These are phyloP conservation scores for Nasonia giraulti DNA, from an alignment of 1,140 invertebrate genomes.

Conservation along the genomic window DNA sequence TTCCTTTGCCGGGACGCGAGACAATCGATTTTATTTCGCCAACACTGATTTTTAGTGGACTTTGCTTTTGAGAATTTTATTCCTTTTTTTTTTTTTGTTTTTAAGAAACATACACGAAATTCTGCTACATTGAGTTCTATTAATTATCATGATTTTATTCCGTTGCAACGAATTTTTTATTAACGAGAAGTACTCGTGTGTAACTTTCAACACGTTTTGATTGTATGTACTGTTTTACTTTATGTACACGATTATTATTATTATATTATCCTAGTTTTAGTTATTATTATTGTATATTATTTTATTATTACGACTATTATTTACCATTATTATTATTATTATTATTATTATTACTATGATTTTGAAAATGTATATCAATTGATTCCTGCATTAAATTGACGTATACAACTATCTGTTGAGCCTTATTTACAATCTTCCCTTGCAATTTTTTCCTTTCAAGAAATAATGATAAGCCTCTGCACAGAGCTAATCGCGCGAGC, in stretches of 20 bases:
- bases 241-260: constrained; percentile 65
- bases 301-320: constrained; percentile 21
- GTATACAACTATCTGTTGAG: constrained; percentile 70
- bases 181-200: background rate
- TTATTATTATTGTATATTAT: constrained; percentile 29
- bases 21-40: background rate
- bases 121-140: background rate
- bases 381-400: constrained; percentile 70
- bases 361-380: constrained; percentile 65
- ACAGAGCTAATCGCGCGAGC: constrained; percentile 36
- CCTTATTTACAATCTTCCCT: constrained; percentile 69
- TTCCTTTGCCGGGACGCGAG: background rate
- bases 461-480: constrained; percentile 39
- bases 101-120: background rate
- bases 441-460: constrained; percentile 60
- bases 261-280: constrained; percentile 34
- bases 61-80: background rate
- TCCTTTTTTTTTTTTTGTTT: background rate
- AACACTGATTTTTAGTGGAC: background rate
- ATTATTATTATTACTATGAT: constrained; percentile 38
- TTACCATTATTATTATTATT: constrained; percentile 28
- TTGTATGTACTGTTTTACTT: constrained; percentile 61
- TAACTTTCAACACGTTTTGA: constrained; percentile 32
- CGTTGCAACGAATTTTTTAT: background rate
- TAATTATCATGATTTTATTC: background rate